These are phyloP conservation scores for Creontiades dilutus DNA, from an alignment of 2,888 invertebrate species.

Conservation along the genomic window DNA sequence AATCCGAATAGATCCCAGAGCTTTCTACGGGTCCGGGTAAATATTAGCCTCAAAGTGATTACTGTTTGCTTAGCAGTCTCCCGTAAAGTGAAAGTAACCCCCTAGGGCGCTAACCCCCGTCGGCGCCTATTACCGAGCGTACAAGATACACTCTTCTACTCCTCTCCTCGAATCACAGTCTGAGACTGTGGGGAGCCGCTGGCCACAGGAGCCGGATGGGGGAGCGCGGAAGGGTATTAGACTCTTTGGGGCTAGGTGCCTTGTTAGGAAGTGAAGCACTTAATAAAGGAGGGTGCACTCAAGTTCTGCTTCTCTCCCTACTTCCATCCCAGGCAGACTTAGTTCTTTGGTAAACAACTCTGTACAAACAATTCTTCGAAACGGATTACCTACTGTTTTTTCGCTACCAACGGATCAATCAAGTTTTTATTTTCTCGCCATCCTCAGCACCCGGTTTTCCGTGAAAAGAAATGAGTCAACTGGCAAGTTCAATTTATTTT, in stretches of 20 bases:
- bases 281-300: slow-evolving; percentile 51
- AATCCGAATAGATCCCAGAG: slow-evolving; percentile 32
- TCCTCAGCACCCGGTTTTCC: too few relatives aligned
- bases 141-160: slow-evolving; percentile 61
- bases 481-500: too few relatives aligned
- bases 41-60: slow-evolving; percentile 69
- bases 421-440: background rate
- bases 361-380: slow-evolving; percentile 42
- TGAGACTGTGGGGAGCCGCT: slow-evolving; percentile 54
- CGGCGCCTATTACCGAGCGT: slow-evolving; percentile 64
- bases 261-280: slow-evolving; percentile 65
- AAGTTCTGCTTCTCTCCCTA: slow-evolving; percentile 11
- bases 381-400: slow-evolving; percentile 37
- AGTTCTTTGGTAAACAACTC: slow-evolving; percentile 48
- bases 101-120: slow-evolving; percentile 50
- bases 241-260: slow-evolving; percentile 37
- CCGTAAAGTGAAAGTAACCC: slow-evolving; percentile 56
- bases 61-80: slow-evolving; percentile 65
- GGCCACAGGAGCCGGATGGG: background rate
- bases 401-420: background rate
- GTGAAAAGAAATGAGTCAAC: too few relatives aligned
- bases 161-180: slow-evolving; percentile 14
- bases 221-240: slow-evolving; percentile 17
- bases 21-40: slow-evolving; percentile 51
- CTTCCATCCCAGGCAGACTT: slow-evolving; percentile 18